Conservation (phyloP, 2,888 invertebrate genomes). For the Axea sp. region DNA sequence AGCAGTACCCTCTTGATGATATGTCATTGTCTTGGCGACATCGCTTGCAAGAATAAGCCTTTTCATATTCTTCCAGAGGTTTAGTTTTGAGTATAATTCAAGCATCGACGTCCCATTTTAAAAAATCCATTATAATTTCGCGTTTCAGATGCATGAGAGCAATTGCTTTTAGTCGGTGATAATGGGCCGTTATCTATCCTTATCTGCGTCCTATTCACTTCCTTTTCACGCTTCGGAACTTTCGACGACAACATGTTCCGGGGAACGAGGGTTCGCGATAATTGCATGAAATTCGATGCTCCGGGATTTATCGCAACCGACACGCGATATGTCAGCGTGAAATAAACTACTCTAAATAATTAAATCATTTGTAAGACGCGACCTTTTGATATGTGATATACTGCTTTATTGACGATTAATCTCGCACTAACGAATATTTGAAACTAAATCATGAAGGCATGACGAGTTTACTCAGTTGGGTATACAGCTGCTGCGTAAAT, state of each 20-base stretch:
- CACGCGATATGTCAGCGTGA: constrained; percentile 51
- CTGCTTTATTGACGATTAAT: constrained; percentile 35
- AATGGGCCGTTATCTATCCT: constrained; percentile 58
- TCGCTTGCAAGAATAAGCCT: constrained; percentile 19
- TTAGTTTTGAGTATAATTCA: constrained; percentile 19
- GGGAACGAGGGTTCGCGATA: constrained; percentile 49
- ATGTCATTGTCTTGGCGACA: background rate
- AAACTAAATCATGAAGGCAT: constrained; percentile 20
- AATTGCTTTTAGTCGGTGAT: constrained; percentile 57
- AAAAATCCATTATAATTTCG: constrained; percentile 51
- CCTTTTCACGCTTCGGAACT: constrained; percentile 52
- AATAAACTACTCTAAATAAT: constrained; percentile 58
- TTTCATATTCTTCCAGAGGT: constrained; percentile 12
- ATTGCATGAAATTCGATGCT: constrained; percentile 57
- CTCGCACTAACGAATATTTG: constrained; percentile 22
- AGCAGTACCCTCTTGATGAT: background rate
- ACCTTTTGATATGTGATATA: constrained; percentile 35
- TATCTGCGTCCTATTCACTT: constrained; percentile 58
- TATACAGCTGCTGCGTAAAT: constrained; percentile 7
- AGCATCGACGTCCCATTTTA: constrained; percentile 32
- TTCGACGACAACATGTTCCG: constrained; percentile 44
- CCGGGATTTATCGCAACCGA: constrained; percentile 43
- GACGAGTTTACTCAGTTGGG: constrained; percentile 17
- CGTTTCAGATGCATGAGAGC: constrained; percentile 32
- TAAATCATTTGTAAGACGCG: constrained; percentile 52